phyloP scores from a whole-genome alignment of 23 tunicate species.

The Clavelina lepadiformis region DNA sequence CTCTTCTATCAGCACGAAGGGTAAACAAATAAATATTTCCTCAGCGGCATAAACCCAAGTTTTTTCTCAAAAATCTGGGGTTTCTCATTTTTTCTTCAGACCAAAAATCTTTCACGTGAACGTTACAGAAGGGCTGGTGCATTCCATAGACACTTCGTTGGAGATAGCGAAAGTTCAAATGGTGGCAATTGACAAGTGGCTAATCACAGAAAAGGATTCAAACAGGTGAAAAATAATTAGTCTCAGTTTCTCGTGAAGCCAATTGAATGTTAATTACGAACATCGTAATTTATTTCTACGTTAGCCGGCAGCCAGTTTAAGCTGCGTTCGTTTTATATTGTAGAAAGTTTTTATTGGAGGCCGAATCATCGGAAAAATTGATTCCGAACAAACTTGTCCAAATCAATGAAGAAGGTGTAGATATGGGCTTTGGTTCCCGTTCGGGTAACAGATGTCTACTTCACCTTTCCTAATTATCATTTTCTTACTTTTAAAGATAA shows the following conservation, averaged over 20 bases:
- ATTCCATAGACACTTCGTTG: constrained; percentile 35
- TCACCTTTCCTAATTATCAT: no score
- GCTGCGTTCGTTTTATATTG: neutral
- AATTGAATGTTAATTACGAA: no score
- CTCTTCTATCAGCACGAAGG: constrained; percentile 67
- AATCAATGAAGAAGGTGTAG: constrained; percentile 82
- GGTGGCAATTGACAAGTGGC: constrained; percentile 60
- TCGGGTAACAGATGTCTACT: no score
- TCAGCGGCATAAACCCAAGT: neutral
- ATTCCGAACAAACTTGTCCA: constrained; percentile 43
- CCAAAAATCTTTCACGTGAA: constrained; percentile 57
- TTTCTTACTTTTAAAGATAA: no score
- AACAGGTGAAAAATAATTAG: no score
- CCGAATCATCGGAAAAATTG: constrained; percentile 16
- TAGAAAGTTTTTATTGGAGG: constrained; percentile 58
- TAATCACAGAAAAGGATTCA: constrained; percentile 68
- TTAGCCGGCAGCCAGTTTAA: no score
- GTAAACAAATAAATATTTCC: constrained; percentile 20
- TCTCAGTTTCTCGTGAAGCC: no score
- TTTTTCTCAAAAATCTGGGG: no score
- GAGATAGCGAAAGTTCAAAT: constrained; percentile 50
- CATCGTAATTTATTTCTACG: no score
- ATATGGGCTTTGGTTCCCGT: constrained; percentile 56
- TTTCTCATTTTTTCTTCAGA: constrained; percentile 25
- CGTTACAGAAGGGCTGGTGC: constrained; percentile 55